phyloP scores from a whole-genome alignment of 2,113 vertebrate species.

The Antigone vipio region DNA sequence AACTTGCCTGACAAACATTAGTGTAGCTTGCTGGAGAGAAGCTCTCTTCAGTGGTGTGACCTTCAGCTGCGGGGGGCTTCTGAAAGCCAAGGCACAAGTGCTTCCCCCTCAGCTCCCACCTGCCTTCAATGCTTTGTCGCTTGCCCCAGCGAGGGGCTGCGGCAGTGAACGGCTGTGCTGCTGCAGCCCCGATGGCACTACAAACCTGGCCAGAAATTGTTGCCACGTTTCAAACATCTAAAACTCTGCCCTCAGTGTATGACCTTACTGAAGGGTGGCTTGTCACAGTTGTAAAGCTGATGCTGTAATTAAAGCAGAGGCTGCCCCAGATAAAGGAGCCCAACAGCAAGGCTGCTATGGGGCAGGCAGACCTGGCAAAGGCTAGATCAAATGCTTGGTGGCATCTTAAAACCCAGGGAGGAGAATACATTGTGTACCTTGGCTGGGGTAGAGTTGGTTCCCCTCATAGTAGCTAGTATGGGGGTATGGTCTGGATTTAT shows the following conservation, averaged over 20 bases:
- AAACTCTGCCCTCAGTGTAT: constrained; percentile 10
- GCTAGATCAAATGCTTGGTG: not conserved
- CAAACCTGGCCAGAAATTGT: not conserved
- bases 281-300: constrained; percentile 50
- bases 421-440: too few species aligned
- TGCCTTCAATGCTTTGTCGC: not conserved
- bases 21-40: not conserved
- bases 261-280: constrained; percentile 21
- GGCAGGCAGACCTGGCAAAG: not conserved
- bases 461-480: too few species aligned
- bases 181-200: not conserved
- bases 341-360: not conserved
- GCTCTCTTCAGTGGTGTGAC: not conserved
- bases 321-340: not conserved
- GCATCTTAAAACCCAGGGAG: not conserved
- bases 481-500: too few species aligned
- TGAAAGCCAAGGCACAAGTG: not conserved
- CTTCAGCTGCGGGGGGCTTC: not conserved
- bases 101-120: not conserved
- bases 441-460: too few species aligned
- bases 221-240: constrained; percentile 16
- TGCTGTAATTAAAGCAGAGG: constrained; percentile 55
- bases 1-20: not conserved
- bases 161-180: not conserved
- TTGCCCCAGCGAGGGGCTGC: not conserved